Evolutionary conservation across 2,888 invertebrate genomes (phyloP), one percentile per base, ranked within the genome.

Genomic region (Apotomis capreana): DNA sequence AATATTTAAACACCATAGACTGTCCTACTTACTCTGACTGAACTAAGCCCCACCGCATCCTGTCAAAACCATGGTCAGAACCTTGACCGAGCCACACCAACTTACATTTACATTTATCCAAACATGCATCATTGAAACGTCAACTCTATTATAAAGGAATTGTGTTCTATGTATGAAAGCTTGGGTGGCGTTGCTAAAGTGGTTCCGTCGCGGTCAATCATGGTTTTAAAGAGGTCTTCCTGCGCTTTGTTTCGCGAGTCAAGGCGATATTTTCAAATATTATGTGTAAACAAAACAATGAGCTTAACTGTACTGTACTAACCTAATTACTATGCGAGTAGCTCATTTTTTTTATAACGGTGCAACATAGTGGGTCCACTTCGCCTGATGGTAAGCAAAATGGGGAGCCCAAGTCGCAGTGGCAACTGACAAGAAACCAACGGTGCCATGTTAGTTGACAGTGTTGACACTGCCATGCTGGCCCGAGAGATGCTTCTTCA

Each of bases 191-290:
- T 40, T 54, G 36, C 10, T 10, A n/a, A 58, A 67, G 55, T 57
- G 51, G 68, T 58, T 69, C 44, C 68, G 70, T 69, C 62, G 60
- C 70, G 74, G 74, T 74, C 75, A 74, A 74, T 72, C 70, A 71
- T 73, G 70, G 69, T 59, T 26, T 63, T 70, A 62, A 72, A 62
- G 72, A 65, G 68, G 68, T 74, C 75, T 72, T 75, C 76, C 76
- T 73, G 76, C 54, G 62, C 69, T 75, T 76, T 76, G 76, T 74
- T 70, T 64, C 54, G 46, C 57, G 44, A 44, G 54, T 62, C 49
- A 63, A 72, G 63, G 65, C 46, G 46, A 15, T 49, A 13, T 59
- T 52, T 65, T 55, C 40, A 55, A 65, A 40, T 52, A 10, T 9
- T 49, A 49, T 10, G 5, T 2, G 49, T 49, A 10, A 6, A 3